Evolutionary conservation across 2,888 invertebrate genomes (phyloP).

Genomic region (Philhelius pedissequus): DNA sequence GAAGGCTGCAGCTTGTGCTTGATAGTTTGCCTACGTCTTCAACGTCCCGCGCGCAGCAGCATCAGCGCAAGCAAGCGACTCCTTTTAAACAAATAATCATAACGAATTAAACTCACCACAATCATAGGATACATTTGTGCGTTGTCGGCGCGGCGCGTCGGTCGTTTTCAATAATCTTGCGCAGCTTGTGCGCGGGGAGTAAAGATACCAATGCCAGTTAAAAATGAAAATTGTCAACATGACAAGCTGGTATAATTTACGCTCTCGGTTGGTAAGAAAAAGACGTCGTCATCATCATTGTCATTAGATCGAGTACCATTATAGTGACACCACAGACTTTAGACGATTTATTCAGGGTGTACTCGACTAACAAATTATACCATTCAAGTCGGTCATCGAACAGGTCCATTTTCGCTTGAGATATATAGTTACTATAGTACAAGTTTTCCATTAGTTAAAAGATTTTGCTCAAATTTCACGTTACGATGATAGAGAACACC

Average conservation of each 20-base stretch:
- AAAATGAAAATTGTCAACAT: slow-evolving; percentile 36
- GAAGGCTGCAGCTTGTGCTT: neutral
- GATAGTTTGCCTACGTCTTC: neutral
- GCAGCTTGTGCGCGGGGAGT: neutral
- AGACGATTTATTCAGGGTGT: too few relatives aligned
- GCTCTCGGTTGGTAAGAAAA: neutral
- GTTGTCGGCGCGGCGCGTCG: too few relatives aligned
- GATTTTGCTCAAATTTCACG: too few relatives aligned
- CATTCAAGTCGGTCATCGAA: too few relatives aligned
- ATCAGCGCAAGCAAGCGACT: neutral
- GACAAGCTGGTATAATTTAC: slow-evolving; percentile 51
- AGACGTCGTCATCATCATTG: neutral
- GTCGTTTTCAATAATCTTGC: slow-evolving; percentile 50
- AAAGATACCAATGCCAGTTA: neutral
- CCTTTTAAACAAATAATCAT: slow-evolving; percentile 55
- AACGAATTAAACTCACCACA: slow-evolving; percentile 38
- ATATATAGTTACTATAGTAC: too few relatives aligned
- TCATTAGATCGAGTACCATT: neutral
- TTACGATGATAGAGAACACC: too few relatives aligned
- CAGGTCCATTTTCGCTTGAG: too few relatives aligned
- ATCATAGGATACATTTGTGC: slow-evolving; percentile 1
- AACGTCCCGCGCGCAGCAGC: neutral
- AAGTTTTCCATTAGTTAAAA: too few relatives aligned
- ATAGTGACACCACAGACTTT: too few relatives aligned
- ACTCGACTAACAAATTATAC: too few relatives aligned